A percentile compares a stretch with the other conserved stretches of the same genome.
phyloP scores from a whole-genome alignment of 2,797 vertebrate genomes.

The Harpia harpyja region DNA sequence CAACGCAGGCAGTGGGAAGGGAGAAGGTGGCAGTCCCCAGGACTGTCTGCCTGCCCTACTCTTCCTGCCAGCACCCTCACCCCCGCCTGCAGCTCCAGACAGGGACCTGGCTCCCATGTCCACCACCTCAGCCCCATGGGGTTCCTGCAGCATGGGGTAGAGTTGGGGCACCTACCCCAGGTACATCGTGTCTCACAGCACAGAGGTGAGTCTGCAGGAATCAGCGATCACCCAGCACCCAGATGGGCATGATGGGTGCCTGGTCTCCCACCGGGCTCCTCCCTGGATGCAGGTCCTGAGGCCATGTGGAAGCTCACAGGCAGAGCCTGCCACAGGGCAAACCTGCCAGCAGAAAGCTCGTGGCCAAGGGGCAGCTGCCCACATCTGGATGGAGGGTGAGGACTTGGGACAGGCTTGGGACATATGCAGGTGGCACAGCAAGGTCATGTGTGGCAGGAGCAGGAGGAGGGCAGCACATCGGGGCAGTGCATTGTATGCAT shows the following conservation, averaged over 20 bases:
- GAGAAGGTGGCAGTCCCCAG: rapidly evolving
- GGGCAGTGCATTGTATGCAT: rapidly evolving
- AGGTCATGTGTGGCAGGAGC: background rate
- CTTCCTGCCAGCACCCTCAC: background rate
- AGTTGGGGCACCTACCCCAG: rapidly evolving
- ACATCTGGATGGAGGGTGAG: background rate
- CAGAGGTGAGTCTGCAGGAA: background rate
- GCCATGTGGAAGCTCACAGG: background rate
- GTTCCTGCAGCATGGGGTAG: background rate
- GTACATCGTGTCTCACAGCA: background rate
- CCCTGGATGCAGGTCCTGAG: background rate
- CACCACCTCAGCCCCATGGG: rapidly evolving
- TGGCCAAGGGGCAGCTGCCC: background rate
- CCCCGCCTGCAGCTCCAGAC: background rate
- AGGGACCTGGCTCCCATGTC: background rate
- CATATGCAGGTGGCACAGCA: background rate
- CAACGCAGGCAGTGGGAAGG: background rate
- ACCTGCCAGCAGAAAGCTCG: background rate
- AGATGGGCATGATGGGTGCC: rapidly evolving
- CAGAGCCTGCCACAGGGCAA: background rate
- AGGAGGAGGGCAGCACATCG: rapidly evolving
- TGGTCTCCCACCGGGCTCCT: rapidly evolving
- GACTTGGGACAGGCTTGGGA: background rate
- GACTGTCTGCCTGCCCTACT: background rate
- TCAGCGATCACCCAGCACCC: background rate